Percentiles rank a stretch among this genome's conserved stretches.
Evolutionary conservation across 2,797 vertebrate species (phyloP).

Genomic region (Halcyon chelicuti): DNA sequence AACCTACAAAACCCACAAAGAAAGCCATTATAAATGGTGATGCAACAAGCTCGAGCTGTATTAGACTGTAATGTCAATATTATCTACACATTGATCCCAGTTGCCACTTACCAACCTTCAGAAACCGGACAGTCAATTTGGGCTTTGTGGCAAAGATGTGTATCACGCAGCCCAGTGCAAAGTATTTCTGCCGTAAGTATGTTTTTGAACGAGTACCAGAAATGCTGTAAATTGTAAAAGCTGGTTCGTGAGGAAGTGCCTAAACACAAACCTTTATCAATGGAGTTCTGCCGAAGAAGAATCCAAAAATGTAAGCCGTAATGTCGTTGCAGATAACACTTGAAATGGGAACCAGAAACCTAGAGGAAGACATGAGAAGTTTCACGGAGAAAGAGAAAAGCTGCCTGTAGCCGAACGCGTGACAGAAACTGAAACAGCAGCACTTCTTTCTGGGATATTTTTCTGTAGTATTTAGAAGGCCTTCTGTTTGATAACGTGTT

Average conservation of each 20-base stretch:
- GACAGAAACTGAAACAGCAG: not conserved
- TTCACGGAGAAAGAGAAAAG: not conserved
- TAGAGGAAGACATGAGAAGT: slow-evolving; percentile 66
- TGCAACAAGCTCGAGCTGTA: not conserved
- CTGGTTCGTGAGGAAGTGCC: not conserved
- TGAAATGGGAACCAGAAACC: slow-evolving; percentile 97
- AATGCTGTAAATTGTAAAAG: not conserved
- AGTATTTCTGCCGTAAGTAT: not conserved
- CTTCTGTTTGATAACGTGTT: not conserved
- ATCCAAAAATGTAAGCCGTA: slow-evolving; percentile 95
- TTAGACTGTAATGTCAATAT: not conserved
- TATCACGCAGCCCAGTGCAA: not conserved
- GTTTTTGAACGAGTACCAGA: not conserved
- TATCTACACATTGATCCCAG: not conserved
- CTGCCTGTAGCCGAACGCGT: not conserved
- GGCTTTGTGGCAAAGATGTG: not conserved
- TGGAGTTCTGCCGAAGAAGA: slow-evolving; percentile 97
- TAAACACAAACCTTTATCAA: slow-evolving; percentile 90
- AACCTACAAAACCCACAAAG: not conserved
- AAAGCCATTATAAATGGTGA: not conserved
- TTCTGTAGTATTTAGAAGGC: not conserved
- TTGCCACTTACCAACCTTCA: not conserved
- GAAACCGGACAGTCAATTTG: not conserved
- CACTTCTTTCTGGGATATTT: not conserved
- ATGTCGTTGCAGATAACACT: slow-evolving; percentile 99